Evolutionary conservation across 2,113 vertebrate species (phyloP).

Genomic region (Planiliza haematocheilus): DNA sequence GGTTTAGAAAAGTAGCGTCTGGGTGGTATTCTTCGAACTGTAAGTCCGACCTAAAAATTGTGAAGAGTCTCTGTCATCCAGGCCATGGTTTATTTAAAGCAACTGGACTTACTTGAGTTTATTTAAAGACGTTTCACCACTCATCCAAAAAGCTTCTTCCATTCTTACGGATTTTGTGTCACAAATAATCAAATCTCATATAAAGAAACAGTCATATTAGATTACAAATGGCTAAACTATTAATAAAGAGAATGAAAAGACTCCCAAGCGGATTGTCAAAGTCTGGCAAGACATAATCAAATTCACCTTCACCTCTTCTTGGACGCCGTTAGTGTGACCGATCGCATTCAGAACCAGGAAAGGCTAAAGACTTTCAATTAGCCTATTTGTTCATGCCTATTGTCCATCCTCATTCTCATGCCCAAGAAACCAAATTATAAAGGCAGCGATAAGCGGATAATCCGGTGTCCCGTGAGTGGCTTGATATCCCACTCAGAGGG

Average conservation of each 20-base stretch:
- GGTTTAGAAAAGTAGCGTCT: too few species aligned
- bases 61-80: too few species aligned
- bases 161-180: too few species aligned
- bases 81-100: too few species aligned
- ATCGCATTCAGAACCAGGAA: conserved; percentile 48
- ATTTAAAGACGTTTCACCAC: too few species aligned
- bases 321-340: conserved; percentile 42
- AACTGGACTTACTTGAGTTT: too few species aligned
- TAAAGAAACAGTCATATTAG: too few species aligned
- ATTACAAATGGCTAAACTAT: too few species aligned
- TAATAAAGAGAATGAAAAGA: not conserved
- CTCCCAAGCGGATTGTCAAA: not conserved
- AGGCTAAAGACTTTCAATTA: conserved; percentile 42
- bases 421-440: conserved; percentile 50
- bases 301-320: conserved; percentile 61
- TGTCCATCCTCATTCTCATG: conserved; percentile 31
- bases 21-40: too few species aligned
- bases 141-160: too few species aligned
- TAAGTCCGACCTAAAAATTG: too few species aligned
- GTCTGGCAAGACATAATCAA: not conserved
- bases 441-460: conserved; percentile 54
- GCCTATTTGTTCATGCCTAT: conserved; percentile 24
- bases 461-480: conserved; percentile 46
- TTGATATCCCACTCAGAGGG: conserved; percentile 18
- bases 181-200: too few species aligned